Base-by-base conservation (phyloP, 2,113 vertebrate genomes). In the Aythya baeri region DNA sequence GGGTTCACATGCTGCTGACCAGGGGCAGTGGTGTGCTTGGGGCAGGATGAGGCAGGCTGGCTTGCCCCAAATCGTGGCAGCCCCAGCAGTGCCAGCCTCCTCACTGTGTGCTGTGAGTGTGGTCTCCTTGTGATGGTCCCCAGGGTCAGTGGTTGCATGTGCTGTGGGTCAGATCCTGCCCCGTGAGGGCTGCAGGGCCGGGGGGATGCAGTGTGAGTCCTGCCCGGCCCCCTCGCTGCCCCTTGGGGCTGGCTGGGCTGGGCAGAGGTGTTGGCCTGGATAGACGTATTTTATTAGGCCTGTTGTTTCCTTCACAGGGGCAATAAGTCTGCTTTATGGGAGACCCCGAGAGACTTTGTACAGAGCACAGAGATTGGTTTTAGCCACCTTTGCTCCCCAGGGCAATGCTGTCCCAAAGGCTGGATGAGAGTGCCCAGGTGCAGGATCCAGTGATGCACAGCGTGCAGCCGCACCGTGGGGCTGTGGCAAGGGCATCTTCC, bases 371-470 rank as follows among this genome's bases (percentile, higher is more conserved):
- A 94, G 94, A 96, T 93, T 96, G 92, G 70, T 94, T 97, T 94
- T 41, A 82, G 58, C 77, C 90, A 95, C 96, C 96, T 96, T 96
- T 96, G 95, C 88, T 93, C 86, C 70, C 38, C 72, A 49, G 89
- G 83, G 57, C 73, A 13, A 72, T 81, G 70, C 65, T 61, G 43
- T 83, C 71, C 91, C 41, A 4, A 91, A 31, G 7, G 3, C 5
- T 20, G 65, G 50, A 41, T 34, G 41, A 49, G 25, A 31, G 46
- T 52, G 34, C 32, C 66, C 73, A 29, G 71, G 73, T 3, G 1
- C 43, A 63, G 62, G 8, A 23, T 72, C 1, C 0, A 13, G 16
- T 50, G 88, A 82, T 83, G 66, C 86, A 83, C 0, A 0, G 11
- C 0, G 1, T 31, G 9, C 9, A 5, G 75, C 61, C 23, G 22